These are phyloP conservation scores for Octopus bimaculoides DNA, from an alignment of 1,140 invertebrate genomes.

Conservation along the genomic window DNA sequence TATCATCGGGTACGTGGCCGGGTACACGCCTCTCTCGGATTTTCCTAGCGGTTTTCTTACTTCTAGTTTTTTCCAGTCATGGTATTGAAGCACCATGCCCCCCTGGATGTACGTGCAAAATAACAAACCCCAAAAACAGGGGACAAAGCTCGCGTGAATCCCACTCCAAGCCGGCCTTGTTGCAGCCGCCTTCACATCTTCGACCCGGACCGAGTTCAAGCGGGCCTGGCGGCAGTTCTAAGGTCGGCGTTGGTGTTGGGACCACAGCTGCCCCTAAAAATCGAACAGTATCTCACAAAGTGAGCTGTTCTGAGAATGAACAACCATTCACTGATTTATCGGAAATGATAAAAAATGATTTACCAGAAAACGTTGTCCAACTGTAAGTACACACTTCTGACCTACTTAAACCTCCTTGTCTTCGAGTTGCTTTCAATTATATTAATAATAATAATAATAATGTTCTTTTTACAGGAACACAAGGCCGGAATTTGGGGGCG, in stretches of 20 bases:
- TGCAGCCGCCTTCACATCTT: neutral
- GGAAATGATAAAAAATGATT: neutral
- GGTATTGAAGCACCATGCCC: neutral
- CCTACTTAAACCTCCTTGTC: too few relatives aligned
- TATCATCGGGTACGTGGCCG: neutral
- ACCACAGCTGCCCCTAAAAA: neutral
- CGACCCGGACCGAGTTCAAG: neutral
- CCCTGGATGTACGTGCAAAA: neutral
- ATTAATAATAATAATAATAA: too few relatives aligned
- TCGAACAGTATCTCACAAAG: neutral
- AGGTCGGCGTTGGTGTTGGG: neutral
- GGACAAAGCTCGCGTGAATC: neutral
- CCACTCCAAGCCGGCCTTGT: neutral
- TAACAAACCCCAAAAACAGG: neutral
- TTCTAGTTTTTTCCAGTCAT: neutral
- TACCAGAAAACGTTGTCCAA: slow-evolving; percentile 1
- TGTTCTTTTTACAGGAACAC: too few relatives aligned
- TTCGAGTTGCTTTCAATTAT: too few relatives aligned
- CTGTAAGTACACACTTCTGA: neutral
- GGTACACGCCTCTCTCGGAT: neutral
- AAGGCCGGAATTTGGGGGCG: too few relatives aligned
- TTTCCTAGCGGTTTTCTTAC: neutral
- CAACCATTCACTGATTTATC: neutral
- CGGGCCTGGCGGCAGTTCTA: too few relatives aligned
- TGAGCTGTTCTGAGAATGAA: neutral